Evolutionary conservation across 1,140 invertebrate genomes (phyloP).

Genomic region (Drosophila yakuba): DNA sequence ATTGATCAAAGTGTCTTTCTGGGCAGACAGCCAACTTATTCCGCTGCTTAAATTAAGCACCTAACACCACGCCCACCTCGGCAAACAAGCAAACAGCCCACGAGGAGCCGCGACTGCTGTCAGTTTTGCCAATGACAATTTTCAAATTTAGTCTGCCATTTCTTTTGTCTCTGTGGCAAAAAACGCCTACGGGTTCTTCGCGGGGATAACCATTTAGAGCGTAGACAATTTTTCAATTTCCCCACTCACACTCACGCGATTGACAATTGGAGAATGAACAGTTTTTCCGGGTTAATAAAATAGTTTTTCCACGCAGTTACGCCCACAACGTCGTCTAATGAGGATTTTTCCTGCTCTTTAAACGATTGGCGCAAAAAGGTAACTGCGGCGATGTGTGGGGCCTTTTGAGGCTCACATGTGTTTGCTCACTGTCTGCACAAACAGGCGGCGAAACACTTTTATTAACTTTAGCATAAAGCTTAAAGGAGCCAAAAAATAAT

Average conservation of each 20-base stretch:
- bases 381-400: not conserved
- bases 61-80: conserved; percentile 35
- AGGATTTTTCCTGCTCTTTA: conserved; percentile 50
- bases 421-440: conserved; percentile 72
- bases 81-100: conserved; percentile 5
- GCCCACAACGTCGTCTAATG: conserved; percentile 50
- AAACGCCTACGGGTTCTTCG: conserved; percentile 37
- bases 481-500: conserved; percentile 19
- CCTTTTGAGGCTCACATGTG: conserved; percentile 24
- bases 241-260: conserved; percentile 23
- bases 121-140: conserved; percentile 48
- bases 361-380: conserved; percentile 1
- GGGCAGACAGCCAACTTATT: conserved; percentile 44
- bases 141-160: conserved; percentile 60
- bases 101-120: conserved; percentile 7
- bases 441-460: conserved; percentile 50
- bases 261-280: conserved; percentile 49
- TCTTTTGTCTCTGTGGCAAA: conserved; percentile 46
- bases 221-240: conserved; percentile 55
- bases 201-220: conserved; percentile 45
- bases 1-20: conserved; percentile 50
- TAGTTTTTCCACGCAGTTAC: conserved; percentile 31
- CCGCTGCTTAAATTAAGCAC: conserved; percentile 48
- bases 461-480: conserved; percentile 45
- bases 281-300: conserved; percentile 51